These are phyloP conservation scores for Leptogaster cylindrica DNA, from an alignment of 2,888 invertebrate genomes.

Conservation along the genomic window DNA sequence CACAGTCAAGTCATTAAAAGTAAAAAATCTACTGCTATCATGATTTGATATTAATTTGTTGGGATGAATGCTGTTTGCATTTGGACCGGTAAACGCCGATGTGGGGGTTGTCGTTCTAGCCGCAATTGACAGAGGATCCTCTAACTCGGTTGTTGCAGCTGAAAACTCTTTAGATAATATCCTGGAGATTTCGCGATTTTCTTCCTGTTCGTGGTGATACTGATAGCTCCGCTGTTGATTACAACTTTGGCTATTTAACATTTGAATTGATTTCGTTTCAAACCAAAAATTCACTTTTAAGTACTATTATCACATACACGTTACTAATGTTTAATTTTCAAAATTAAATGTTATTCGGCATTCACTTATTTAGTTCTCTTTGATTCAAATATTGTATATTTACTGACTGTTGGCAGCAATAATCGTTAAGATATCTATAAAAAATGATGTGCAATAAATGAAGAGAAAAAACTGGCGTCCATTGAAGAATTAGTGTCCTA, in stretches of 20 bases:
- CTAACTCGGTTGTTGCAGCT: conserved; percentile 47
- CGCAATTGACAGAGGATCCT: conserved; percentile 42
- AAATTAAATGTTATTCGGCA: background rate
- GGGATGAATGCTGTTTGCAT: conserved; percentile 6
- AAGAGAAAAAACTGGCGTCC: no score
- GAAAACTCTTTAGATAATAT: conserved; percentile 37
- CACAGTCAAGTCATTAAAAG: conserved; percentile 49
- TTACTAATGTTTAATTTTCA: background rate
- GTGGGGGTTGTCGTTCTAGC: conserved; percentile 22
- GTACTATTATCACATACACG: conserved; percentile 31
- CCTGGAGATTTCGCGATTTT: conserved; percentile 17
- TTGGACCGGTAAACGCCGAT: conserved; percentile 11
- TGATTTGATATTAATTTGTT: conserved; percentile 44
- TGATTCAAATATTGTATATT: no score
- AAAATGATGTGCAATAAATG: no score
- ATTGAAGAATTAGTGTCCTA: no score
- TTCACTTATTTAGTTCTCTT: background rate
- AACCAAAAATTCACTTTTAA: conserved; percentile 6
- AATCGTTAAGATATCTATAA: no score
- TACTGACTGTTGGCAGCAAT: no score
- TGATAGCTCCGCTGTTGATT: conserved; percentile 49
- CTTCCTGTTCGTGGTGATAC: conserved; percentile 46
- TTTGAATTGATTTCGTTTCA: conserved; percentile 47
- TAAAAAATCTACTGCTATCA: conserved; percentile 46
- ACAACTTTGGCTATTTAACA: conserved; percentile 50